Evolutionary conservation across 2,797 vertebrate genomes (phyloP).

Genomic region (Myotis daubentonii): DNA sequence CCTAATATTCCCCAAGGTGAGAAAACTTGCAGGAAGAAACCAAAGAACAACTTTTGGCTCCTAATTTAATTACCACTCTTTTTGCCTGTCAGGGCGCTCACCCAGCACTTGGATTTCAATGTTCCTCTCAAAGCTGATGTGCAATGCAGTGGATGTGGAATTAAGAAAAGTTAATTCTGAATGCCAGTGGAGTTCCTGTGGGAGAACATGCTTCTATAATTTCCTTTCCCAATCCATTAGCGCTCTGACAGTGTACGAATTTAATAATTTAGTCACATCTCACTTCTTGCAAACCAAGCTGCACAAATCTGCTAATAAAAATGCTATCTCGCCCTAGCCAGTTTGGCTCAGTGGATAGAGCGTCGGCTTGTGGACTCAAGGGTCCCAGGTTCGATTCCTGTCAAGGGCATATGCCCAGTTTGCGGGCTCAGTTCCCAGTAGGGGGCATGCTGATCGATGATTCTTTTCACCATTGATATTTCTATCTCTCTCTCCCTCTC

Average conservation of each 20-base stretch:
- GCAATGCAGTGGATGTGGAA: not conserved
- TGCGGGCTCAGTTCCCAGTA: no score
- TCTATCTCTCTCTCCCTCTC: no score
- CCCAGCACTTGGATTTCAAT: not conserved
- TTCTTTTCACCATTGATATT: no score
- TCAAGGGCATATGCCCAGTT: no score
- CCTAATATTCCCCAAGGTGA: not conserved
- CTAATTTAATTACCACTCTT: constrained; percentile 23
- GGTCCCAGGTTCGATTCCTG: no score
- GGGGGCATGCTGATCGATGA: no score
- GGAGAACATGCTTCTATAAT: constrained; percentile 65
- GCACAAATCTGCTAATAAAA: constrained; percentile 54
- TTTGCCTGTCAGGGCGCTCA: not conserved
- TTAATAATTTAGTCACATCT: constrained; percentile 59
- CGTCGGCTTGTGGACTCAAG: no score
- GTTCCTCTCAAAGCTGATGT: not conserved
- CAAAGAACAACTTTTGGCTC: not conserved
- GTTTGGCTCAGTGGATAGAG: no score
- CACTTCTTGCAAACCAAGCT: constrained; percentile 61
- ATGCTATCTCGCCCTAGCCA: not conserved
- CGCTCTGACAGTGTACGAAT: not conserved
- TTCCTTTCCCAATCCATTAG: constrained; percentile 69
- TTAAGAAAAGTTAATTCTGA: constrained; percentile 73
- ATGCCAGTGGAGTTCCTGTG: constrained; percentile 63
- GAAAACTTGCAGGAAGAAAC: constrained; percentile 5